Evolutionary conservation across 2,113 vertebrate genomes (phyloP), one percentile per base, ranked within the genome.

Genomic region (Cottus gobio): DNA sequence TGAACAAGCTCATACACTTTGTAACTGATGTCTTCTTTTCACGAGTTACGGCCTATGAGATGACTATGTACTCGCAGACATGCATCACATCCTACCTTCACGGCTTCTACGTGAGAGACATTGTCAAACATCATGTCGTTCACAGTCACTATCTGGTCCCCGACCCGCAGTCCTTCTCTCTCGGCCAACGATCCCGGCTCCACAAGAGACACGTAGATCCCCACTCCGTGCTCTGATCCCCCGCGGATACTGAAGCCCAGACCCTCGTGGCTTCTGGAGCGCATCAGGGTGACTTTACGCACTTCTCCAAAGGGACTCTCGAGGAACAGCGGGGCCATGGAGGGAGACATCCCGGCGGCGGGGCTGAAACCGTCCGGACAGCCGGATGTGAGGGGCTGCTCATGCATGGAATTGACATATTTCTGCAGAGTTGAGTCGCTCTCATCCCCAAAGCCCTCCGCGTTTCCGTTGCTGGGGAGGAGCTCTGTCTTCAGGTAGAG

Each of bases 221-320:
- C 97, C 73, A 98, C 97, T 2, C 97, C 96, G 85, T 98, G 97
- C 91, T 99, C 97, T 2, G 97, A 94, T 0, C 97, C 97, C 1
- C 97, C 97, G 5, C 97, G 96, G 88, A 99, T 98, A 90, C 97
- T 98, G 95, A 99, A 98, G 34, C 97, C 97, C 85, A 99, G 87
- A 1, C 97, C 97, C 62, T 99, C 96, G 50, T 97, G 95, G 82
- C 96, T 96, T 71, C 96, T 96, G 91, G 93, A 94, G 80, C 97
- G 95, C 75, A 94, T 94, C 68, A 98, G 94, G 60, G 93, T 95
- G 71, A 98, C 96, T 75, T 95, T 93, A 28, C 96, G 95, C 83
- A 96, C 88, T 72, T 96, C 96, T 42, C 90, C 85, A 8, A 71
- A 82, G 0, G 11, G 26, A 24, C 66, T 26, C 16, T 76, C 48